Evolutionary conservation across 2,797 vertebrate genomes (phyloP).

Genomic region (Sitta carolinensis): DNA sequence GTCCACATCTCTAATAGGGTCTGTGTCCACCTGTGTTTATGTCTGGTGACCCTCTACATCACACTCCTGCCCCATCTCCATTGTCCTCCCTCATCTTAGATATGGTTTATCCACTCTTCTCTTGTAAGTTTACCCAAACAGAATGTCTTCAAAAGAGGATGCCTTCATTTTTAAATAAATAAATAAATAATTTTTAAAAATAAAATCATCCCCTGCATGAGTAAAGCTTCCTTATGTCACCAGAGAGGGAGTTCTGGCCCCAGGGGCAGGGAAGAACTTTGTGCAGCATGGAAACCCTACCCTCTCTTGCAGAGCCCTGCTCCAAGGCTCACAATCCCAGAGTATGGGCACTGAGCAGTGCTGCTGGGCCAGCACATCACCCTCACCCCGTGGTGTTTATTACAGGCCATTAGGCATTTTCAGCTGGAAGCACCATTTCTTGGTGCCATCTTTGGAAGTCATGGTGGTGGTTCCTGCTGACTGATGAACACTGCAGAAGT

Average conservation of each 20-base stretch:
- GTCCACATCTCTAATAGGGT: not conserved
- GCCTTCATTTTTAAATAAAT: not conserved
- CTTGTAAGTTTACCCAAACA: not conserved
- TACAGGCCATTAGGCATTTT: not conserved
- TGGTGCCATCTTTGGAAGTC: not conserved
- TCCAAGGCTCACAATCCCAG: not conserved
- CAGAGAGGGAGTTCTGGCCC: fast-evolving
- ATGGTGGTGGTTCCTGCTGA: fast-evolving
- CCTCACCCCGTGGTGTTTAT: fast-evolving
- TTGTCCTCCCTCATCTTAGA: not conserved
- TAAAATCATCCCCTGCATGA: not conserved
- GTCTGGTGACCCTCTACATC: not conserved
- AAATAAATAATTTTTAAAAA: not conserved
- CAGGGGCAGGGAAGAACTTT: fast-evolving
- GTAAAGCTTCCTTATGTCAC: not conserved
- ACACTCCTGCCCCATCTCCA: not conserved
- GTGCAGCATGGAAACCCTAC: fast-evolving
- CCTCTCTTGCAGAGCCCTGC: not conserved
- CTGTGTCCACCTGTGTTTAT: not conserved
- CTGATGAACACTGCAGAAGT: not conserved
- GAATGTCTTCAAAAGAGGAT: not conserved
- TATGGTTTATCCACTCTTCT: not conserved
- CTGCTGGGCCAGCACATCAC: fast-evolving
- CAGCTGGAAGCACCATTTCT: not conserved
- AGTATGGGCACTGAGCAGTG: not conserved